Evolutionary conservation across 2,888 invertebrate genomes (phyloP), one percentile per base, ranked within the genome.

Genomic region (Hemistola chrysoprasaria): DNA sequence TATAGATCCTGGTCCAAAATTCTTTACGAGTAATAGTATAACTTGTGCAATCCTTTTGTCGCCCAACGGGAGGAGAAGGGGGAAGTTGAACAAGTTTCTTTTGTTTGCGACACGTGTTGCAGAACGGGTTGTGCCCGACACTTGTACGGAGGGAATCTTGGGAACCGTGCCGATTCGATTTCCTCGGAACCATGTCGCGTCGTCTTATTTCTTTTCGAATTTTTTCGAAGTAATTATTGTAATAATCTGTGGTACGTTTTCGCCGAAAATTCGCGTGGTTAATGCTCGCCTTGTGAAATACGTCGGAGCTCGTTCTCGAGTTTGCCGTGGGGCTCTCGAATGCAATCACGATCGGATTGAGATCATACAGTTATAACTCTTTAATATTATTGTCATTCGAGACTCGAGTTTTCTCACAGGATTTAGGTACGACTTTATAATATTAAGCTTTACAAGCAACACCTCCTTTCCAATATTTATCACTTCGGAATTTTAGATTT

Each of bases 21-120:
- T 84, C 84, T 87, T 87, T 87, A 86, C 79, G 84, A 84, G 74
- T 81, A 81, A 81, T 83, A 81, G 80, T 83, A 82, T 83, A 83
- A 86, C 81, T 86, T 83, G 79, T 74, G 78, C 85, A 87, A 87
- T 86, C 87, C 88, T 88, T 85, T 87, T 80, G 82, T 78, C 79
- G 79, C 71, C 53, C 62, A 60, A 53, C 56, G 59, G 61, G 49
- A 68, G 47, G 53, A 58, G 62, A 63, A 53, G 62, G 66, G 70
- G 73, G 72, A 62, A 72, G 63, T 72, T 72, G 71, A 68, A 58
- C 67, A 76, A 78, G 75, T 78, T 85, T 81, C 84, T 87, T 87
- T 87, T 87, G 85, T 87, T 84, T 79, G 78, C 71, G 71, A 81
- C 87, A 88, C 84, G 86, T 87, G 87, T 85, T 78, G 75, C 82